Evolutionary conservation across 2,113 vertebrate genomes (phyloP), one percentile per base, ranked within the genome.

Genomic region (Aythya baeri): DNA sequence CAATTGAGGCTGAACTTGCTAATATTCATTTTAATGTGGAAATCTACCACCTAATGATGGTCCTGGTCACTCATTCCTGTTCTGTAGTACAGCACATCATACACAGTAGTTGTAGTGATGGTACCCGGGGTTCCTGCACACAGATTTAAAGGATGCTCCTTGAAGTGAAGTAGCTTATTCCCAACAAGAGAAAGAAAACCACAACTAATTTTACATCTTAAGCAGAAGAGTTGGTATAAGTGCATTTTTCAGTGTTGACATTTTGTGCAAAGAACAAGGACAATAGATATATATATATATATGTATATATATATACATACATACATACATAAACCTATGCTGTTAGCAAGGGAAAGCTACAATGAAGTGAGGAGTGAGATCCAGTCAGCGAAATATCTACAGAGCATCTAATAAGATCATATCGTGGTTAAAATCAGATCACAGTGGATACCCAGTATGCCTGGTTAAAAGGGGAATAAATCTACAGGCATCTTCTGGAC

Each of bases 1-100:
- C 18, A 92, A 93, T 94, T 94, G 76, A 94, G 86, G 67, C 85
- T 90, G 71, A 92, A 97, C 81, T 92, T 57, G 62, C 17, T 91
- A 91, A 73, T 54, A 21, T 68, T 86, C 57, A 93, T 91, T 95
- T 95, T 90, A 62, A 50, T 66, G 57, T 59, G 62, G 71, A 94
- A 83, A 38, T 82, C 7, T 46, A 44, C 34, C 61, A 52, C 62
- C n/a, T 87, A 65, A 73, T 68, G 50, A 63, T 79, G 74, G 59
- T 58, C 34, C 21, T 43, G 43, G 65, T 65, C 55, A 59, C 59
- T 44, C 1, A 0, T 34, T 52, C 61, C 36, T 82, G 25, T 79
- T 85, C 72, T 70, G 21, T 29, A 44, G 36, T 59, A 92, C 36
- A 46, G 21, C 52, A 86, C 68, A 34, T 23, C 71, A 32, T 21